A percentile compares a stretch with the other conserved stretches of the same genome.
Evolutionary conservation across 2,797 vertebrate genomes (phyloP).

Genomic region (Gila robusta): DNA sequence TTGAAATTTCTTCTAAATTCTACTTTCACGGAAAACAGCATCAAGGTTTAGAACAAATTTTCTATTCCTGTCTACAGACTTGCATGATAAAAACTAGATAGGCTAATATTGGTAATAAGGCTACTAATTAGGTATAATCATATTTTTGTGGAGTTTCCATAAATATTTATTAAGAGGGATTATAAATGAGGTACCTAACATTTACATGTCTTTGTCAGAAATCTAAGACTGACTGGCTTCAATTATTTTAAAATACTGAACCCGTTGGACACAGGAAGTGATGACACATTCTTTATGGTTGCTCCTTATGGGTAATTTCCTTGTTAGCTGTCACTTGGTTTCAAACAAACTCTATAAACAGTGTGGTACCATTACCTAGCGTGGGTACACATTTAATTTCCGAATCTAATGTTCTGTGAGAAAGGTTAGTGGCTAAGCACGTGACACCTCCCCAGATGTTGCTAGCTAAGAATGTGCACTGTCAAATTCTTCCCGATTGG

Average conservation of each 20-base stretch:
- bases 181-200: constrained; percentile 4
- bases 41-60: background rate
- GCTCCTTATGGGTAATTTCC: constrained; percentile 6
- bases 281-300: constrained; percentile 3
- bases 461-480: constrained; percentile 42
- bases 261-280: background rate
- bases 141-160: background rate
- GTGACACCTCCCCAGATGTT: constrained; percentile 47
- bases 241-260: constrained; percentile 4
- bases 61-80: background rate
- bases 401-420: constrained; percentile 22
- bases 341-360: constrained; percentile 2
- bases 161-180: background rate
- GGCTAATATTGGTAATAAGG: background rate
- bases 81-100: background rate
- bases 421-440: constrained; percentile 57
- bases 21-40: background rate
- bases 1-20: background rate
- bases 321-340: constrained; percentile 8
- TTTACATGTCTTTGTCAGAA: constrained; percentile 16
- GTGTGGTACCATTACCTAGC: constrained; percentile 3
- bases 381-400: constrained; percentile 48
- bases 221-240: background rate
- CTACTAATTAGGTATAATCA: background rate
- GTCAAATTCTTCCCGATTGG: constrained; percentile 52